Percentiles rank a stretch among this genome's conserved stretches.
Conservation (phyloP, 2,797 vertebrate species). For the Sus cebifrons region DNA sequence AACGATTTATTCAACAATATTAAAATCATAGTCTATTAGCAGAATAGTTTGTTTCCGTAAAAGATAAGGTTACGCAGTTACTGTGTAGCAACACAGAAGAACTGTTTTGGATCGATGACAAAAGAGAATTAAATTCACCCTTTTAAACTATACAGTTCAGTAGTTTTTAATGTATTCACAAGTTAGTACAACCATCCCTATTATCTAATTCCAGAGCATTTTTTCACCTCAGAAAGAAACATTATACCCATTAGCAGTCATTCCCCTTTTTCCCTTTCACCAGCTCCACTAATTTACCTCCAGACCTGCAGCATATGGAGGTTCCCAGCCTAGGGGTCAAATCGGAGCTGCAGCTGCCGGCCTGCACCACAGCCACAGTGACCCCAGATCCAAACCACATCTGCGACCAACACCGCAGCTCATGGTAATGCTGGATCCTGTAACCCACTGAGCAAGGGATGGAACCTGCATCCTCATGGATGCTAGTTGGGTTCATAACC, state of each 20-base stretch:
- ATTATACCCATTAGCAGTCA: background rate
- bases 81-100: background rate
- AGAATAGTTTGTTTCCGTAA: background rate
- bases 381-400: no score
- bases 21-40: conserved; percentile 4
- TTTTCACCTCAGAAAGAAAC: background rate
- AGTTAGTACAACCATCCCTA: background rate
- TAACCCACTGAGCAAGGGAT: no score
- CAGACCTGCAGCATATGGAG: no score
- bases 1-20: background rate
- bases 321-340: no score
- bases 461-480: no score
- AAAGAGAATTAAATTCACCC: conserved; percentile 2
- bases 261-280: background rate
- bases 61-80: background rate
- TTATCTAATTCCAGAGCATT: conserved; percentile 55
- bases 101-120: conserved; percentile 37
- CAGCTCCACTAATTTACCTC: no score
- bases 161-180: background rate
- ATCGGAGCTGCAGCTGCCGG: no score
- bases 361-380: no score
- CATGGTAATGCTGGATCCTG: no score
- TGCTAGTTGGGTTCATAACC: no score
- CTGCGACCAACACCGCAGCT: no score
- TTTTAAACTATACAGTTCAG: background rate